These are phyloP conservation scores for Loxodonta africana DNA, from an alignment of 2,113 vertebrate genomes.

Conservation along the genomic window DNA sequence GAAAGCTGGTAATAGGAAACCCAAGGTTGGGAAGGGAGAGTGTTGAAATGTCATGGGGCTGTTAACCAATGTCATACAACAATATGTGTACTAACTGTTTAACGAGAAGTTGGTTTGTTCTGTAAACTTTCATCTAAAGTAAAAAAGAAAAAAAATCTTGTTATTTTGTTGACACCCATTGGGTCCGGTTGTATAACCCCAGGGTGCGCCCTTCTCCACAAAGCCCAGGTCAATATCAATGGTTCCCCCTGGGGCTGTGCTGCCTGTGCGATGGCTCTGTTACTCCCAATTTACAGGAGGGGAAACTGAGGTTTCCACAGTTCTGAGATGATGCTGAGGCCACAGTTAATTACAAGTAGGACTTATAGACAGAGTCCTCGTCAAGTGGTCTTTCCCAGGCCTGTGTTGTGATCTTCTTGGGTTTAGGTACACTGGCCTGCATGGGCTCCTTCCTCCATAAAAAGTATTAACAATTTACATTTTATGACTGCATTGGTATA, in stretches of 20 bases:
- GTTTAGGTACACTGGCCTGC: background rate
- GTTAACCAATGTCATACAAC: too few relatives aligned
- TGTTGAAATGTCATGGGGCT: too few relatives aligned
- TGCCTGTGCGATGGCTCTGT: background rate
- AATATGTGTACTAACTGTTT: too few relatives aligned
- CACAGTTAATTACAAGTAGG: conserved; percentile 12
- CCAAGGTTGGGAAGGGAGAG: too few relatives aligned
- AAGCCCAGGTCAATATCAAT: accelerated
- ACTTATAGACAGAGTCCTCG: background rate
- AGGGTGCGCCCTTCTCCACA: accelerated
- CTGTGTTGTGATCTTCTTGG: background rate
- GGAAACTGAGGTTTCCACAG: background rate
- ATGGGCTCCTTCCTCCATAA: background rate
- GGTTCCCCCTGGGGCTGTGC: background rate
- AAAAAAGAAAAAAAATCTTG: too few relatives aligned
- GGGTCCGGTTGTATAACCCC: background rate
- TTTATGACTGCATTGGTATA: conserved; percentile 11
- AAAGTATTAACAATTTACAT: conserved; percentile 47
- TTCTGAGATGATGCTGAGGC: background rate
- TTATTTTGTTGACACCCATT: too few relatives aligned
- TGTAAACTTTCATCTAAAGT: too few relatives aligned
- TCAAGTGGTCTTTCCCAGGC: background rate
- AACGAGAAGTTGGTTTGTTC: too few relatives aligned
- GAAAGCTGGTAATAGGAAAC: too few relatives aligned
- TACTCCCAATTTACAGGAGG: background rate